These are phyloP conservation scores for Drosophila neocordata DNA, from an alignment of 1,140 invertebrate species.

Conservation along the genomic window DNA sequence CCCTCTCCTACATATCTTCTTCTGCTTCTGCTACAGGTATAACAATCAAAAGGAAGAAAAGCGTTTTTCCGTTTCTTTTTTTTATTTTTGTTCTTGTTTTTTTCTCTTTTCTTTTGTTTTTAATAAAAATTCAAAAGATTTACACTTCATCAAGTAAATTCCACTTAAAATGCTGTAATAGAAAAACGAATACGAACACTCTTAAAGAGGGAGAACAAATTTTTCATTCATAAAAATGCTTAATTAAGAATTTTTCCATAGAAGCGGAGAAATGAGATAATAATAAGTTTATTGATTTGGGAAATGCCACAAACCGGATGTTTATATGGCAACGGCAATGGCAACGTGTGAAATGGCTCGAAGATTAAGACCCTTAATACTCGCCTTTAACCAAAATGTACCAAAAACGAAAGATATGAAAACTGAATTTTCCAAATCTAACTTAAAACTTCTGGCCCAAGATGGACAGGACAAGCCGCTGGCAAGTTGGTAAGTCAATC, in stretches of 20 bases:
- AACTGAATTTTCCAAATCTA: no score
- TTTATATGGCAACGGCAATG: slow-evolving; percentile 46
- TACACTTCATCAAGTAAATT: slow-evolving; percentile 67
- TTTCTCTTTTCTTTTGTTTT: slow-evolving; percentile 67
- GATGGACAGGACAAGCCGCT: slow-evolving; percentile 7
- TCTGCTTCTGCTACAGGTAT: slow-evolving; percentile 31
- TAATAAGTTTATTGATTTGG: slow-evolving; percentile 80
- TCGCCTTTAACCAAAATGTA: no score
- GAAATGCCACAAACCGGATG: slow-evolving; percentile 77
- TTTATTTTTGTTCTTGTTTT: slow-evolving; percentile 56
- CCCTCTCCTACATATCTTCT: background rate
- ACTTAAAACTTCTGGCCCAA: background rate
- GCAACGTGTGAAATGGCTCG: slow-evolving; percentile 70
- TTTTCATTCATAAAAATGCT: slow-evolving; percentile 75
- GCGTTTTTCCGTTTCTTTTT: slow-evolving; percentile 44
- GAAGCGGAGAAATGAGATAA: slow-evolving; percentile 64
- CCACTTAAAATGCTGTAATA: slow-evolving; percentile 74
- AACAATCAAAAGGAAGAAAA: slow-evolving; percentile 68
- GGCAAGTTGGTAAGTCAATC: slow-evolving; percentile 80
- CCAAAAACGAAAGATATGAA: no score
- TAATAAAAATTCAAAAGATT: slow-evolving; percentile 80
- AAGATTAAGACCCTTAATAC: slow-evolving; percentile 50
- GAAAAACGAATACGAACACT: slow-evolving; percentile 12
- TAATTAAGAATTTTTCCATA: slow-evolving; percentile 72
- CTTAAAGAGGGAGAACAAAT: background rate